phyloP scores from a whole-genome alignment of 1,140 invertebrate species.

The Caenorhabditis latens region DNA sequence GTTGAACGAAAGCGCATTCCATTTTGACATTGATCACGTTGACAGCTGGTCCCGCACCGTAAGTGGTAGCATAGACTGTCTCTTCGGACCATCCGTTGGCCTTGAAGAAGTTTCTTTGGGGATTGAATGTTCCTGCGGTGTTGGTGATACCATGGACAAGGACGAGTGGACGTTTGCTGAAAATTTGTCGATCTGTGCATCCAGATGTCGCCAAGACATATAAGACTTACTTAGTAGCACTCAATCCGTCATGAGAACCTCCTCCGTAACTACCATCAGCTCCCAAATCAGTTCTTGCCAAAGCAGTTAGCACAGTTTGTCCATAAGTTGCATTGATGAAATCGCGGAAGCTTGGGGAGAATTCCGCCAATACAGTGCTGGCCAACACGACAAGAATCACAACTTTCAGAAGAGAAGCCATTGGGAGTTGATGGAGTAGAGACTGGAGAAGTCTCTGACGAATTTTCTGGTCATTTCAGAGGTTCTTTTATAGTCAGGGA shows the following conservation, averaged over 20 bases:
- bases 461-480: background rate
- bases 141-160: conserved; percentile 15
- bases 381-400: background rate
- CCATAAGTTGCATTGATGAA: conserved; percentile 8
- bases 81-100: conserved; percentile 6
- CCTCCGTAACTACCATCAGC: conserved; percentile 21
- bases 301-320: background rate
- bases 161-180: background rate
- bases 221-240: background rate
- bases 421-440: background rate
- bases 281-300: conserved; percentile 9
- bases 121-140: background rate
- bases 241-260: background rate
- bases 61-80: conserved; percentile 13
- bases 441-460: background rate
- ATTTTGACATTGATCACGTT: background rate
- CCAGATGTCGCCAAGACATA: background rate
- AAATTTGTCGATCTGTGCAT: background rate
- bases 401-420: background rate
- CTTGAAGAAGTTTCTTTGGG: background rate
- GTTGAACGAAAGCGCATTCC: background rate
- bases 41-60: background rate
- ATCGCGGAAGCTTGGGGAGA: background rate
- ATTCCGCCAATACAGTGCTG: background rate
- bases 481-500: no score